phyloP scores from a whole-genome alignment of 2,113 vertebrate genomes.

The Coturnix japonica region DNA sequence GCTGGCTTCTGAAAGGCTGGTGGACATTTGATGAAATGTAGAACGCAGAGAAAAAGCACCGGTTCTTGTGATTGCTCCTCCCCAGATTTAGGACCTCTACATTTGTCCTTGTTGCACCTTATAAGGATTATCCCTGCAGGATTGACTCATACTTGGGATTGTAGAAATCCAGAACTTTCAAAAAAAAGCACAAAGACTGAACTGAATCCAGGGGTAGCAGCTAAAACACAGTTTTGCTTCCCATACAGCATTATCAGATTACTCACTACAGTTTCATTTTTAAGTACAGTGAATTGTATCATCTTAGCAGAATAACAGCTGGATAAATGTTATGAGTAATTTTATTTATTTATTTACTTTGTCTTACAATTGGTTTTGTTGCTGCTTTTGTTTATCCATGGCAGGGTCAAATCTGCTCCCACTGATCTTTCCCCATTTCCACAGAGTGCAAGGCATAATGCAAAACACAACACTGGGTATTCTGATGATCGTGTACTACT shows the following conservation, averaged over 20 bases:
- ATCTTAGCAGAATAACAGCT: constrained; percentile 1
- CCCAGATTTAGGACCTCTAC: not conserved
- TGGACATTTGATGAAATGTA: not conserved
- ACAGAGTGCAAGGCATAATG: not conserved
- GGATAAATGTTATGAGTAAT: not conserved
- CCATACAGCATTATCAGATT: not conserved
- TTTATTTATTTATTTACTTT: too few relatives aligned
- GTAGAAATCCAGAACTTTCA: not conserved
- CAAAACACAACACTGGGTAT: not conserved
- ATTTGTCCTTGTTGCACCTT: not conserved
- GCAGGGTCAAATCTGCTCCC: not conserved
- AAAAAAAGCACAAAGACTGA: not conserved
- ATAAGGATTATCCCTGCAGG: not conserved
- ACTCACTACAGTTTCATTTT: not conserved
- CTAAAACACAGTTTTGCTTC: not conserved
- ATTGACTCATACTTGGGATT: not conserved
- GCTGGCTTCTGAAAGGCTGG: not conserved
- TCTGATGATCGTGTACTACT: constrained; percentile 12
- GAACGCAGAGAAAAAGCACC: not conserved
- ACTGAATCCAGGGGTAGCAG: not conserved
- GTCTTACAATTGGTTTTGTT: not conserved
- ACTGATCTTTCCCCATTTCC: not conserved
- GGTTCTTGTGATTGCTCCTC: not conserved
- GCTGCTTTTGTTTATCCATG: not conserved
- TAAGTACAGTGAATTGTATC: not conserved